Base-by-base conservation (phyloP, 2,113 vertebrate species). In the Gallinago jamesoni region DNA sequence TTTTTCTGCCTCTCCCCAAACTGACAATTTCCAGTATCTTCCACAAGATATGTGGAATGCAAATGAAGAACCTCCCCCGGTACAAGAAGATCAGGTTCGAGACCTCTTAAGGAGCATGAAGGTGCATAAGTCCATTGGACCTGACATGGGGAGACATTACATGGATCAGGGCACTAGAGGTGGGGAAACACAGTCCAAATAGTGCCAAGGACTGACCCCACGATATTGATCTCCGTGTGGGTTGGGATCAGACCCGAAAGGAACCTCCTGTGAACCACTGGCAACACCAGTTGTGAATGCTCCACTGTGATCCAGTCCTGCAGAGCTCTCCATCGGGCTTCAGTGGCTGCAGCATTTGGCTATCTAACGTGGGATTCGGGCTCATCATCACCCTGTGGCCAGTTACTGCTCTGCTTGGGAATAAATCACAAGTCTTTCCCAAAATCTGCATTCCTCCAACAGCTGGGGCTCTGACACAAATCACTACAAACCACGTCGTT, bases 211-310 rank as follows among this genome's bases (percentile, higher is more conserved):
- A 12, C n/a, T 18, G 27, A 24, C 12, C 45, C 15, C 11, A 3
- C 0, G 0, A 1, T 37, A 20, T 0, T 15, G 24, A 28, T 48
- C 35, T 37, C 48, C 30, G 7, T 6, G 37, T 2, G 2, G n/a
- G 14, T 20, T 70, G 60, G 47, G 75, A 52, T 28, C 4, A 0
- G 14, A 53, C 55, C 55, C 5, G 0, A 39, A 87, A 76, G 0
- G 30, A 84, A 27, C 37, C 66, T 35, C n/a, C 0, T 2, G 56
- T 18, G 47, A 37, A 23, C 52, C 87, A 13, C 37, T 66, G 82
- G 35, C 73, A 62, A 10, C 37, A 24, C 4, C 52, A 41, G 57
- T 2, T 74, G 41, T 0, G 7, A 74, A 20, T 1, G 47, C 9
- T 84, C 14, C 28, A 12, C 63, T 22, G 37, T 14, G 41, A 91